These are phyloP conservation scores for Mythimna impura DNA, from an alignment of 2,888 invertebrate species.

Conservation along the genomic window DNA sequence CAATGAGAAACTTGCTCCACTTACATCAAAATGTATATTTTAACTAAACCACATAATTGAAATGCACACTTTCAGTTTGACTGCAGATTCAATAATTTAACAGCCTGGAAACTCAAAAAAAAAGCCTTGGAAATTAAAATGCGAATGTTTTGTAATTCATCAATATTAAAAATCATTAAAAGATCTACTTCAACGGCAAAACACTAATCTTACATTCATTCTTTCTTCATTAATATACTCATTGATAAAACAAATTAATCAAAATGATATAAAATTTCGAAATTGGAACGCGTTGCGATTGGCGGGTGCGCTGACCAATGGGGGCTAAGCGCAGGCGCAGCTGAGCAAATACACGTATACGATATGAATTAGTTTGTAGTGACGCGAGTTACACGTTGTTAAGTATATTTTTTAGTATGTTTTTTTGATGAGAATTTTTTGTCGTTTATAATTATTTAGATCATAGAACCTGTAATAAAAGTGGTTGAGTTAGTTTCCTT, in stretches of 20 bases:
- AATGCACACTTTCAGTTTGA: too few relatives aligned
- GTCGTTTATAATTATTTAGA: slow-evolving; percentile 5
- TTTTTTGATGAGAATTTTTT: slow-evolving; percentile 20
- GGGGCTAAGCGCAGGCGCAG: slow-evolving; percentile 57
- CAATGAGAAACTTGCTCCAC: too few relatives aligned
- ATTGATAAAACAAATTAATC: slow-evolving; percentile 32
- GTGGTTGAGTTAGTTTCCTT: too few relatives aligned
- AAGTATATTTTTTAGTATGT: slow-evolving; percentile 39
- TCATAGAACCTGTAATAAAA: too few relatives aligned
- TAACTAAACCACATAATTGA: too few relatives aligned
- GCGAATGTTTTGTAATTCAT: not conserved
- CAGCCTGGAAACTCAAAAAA: too few relatives aligned
- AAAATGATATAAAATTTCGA: slow-evolving; percentile 61
- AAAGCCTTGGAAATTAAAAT: not conserved
- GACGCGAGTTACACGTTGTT: slow-evolving; percentile 44
- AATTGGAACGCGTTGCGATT: slow-evolving; percentile 66
- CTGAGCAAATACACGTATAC: slow-evolving; percentile 65
- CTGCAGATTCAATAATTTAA: too few relatives aligned
- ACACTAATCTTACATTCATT: not conserved
- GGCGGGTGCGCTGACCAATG: slow-evolving; percentile 65
- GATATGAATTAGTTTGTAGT: slow-evolving; percentile 68
- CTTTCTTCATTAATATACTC: slow-evolving; percentile 1
- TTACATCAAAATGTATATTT: too few relatives aligned
- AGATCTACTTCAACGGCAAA: not conserved
- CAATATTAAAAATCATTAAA: not conserved